A percentile compares a stretch with the other conserved stretches of the same genome.
phyloP scores from a whole-genome alignment of 2,113 vertebrate genomes.

The Athene noctua region DNA sequence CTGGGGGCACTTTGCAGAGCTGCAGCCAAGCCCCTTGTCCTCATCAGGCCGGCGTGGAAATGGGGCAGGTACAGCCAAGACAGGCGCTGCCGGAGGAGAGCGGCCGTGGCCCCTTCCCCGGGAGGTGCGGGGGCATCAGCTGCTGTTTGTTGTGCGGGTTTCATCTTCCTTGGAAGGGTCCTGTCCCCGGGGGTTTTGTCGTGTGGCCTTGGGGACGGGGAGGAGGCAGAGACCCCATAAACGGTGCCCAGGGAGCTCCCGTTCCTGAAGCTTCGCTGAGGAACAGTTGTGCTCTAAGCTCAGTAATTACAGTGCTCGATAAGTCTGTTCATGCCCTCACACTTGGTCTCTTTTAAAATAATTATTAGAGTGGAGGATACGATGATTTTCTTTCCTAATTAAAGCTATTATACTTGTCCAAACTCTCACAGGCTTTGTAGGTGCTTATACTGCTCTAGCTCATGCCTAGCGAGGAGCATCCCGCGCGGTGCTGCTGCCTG shows the following conservation, averaged over 20 bases:
- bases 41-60: background rate
- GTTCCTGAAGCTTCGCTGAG: rapidly evolving
- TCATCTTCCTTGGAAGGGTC: background rate
- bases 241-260: rapidly evolving
- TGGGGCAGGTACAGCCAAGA: background rate
- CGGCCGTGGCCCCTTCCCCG: rapidly evolving
- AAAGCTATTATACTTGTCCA: background rate
- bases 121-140: no score
- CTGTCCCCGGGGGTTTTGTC: rapidly evolving
- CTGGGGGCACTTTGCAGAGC: background rate
- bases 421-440: background rate
- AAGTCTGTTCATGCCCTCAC: background rate
- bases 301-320: rapidly evolving
- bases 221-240: background rate
- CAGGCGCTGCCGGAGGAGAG: rapidly evolving
- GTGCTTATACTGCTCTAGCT: background rate
- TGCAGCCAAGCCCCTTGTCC: rapidly evolving
- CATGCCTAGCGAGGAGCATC: rapidly evolving
- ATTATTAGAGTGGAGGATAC: background rate
- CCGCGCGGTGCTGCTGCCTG: rapidly evolving
- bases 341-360: background rate
- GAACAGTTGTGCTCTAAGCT: background rate
- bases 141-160: background rate
- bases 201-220: background rate
- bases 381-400: background rate